These are phyloP conservation scores for Onychostruthus taczanowskii DNA, from an alignment of 2,113 vertebrate genomes.

Conservation along the genomic window DNA sequence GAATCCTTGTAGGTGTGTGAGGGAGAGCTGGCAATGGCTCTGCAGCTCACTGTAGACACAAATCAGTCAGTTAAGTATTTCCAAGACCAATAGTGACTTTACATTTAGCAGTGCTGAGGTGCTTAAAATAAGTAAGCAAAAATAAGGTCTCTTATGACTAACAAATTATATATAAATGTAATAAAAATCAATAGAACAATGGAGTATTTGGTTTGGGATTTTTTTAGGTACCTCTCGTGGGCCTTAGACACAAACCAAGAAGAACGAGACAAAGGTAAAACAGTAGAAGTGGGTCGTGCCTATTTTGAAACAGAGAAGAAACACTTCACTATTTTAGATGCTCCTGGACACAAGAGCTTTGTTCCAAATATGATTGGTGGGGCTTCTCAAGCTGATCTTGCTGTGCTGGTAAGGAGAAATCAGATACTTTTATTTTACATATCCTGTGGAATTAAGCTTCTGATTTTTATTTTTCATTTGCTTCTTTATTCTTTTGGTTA, in stretches of 20 bases:
- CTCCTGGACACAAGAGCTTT: conserved; percentile 98
- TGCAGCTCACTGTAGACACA: not conserved
- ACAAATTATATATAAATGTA: not conserved
- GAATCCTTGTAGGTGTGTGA: not conserved
- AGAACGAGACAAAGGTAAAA: conserved; percentile 99
- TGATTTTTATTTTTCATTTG: not conserved
- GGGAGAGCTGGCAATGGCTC: not conserved
- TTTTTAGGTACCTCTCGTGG: conserved; percentile 95
- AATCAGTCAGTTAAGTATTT: not conserved
- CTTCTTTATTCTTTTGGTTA: not conserved
- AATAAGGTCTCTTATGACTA: not conserved
- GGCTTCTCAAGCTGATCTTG: conserved; percentile 96
- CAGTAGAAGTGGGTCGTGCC: conserved; percentile 96
- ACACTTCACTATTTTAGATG: conserved; percentile 98
- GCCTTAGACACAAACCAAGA: conserved; percentile 99
- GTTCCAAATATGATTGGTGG: conserved; percentile 99
- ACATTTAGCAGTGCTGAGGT: not conserved
- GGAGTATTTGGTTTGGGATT: not conserved
- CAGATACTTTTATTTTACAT: not conserved
- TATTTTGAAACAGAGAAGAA: conserved; percentile 99
- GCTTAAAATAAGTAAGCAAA: not conserved
- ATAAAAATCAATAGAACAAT: not conserved
- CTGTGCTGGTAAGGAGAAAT: conserved; percentile 88
- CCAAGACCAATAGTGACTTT: not conserved
- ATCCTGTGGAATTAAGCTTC: not conserved